Percentiles rank a stretch among this genome's conserved stretches.
These are phyloP conservation scores for Python bivittatus DNA, from an alignment of 2,113 vertebrate genomes.

Conservation along the genomic window DNA sequence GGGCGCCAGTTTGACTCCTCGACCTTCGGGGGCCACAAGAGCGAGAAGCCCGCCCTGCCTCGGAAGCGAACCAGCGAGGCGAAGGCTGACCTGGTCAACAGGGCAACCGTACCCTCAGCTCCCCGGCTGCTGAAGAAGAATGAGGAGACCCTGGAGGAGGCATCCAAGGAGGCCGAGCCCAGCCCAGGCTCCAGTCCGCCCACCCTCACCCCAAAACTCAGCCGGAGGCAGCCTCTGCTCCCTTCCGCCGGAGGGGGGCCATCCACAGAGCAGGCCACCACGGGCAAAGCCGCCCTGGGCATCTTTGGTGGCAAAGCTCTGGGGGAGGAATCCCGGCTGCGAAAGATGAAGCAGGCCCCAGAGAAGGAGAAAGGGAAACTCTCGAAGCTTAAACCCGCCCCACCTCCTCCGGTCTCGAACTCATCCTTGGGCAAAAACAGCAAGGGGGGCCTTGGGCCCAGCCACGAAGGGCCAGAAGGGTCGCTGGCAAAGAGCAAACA, in stretches of 20 bases:
- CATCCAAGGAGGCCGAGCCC: slow-evolving; percentile 81
- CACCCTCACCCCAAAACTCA: slow-evolving; percentile 84
- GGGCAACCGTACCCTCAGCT: slow-evolving; percentile 85
- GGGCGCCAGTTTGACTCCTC: slow-evolving; percentile 86
- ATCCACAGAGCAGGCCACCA: slow-evolving; percentile 53
- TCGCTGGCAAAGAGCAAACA: slow-evolving; percentile 77
- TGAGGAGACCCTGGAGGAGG: slow-evolving; percentile 79
- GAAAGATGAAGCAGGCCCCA: slow-evolving; percentile 80
- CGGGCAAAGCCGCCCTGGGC: slow-evolving; percentile 71
- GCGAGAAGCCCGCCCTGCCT: slow-evolving; percentile 88
- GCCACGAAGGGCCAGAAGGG: slow-evolving; percentile 75
- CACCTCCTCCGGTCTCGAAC: slow-evolving; percentile 79
- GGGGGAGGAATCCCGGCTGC: slow-evolving; percentile 81
- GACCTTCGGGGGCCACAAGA: slow-evolving; percentile 81
- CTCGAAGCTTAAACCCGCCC: slow-evolving; percentile 88
- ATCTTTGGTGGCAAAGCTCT: slow-evolving; percentile 72
- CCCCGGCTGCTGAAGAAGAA: slow-evolving; percentile 83
- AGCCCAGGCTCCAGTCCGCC: slow-evolving; percentile 89
- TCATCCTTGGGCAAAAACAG: slow-evolving; percentile 73
- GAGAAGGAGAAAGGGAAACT: slow-evolving; percentile 88
- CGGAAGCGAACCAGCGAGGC: slow-evolving; percentile 84
- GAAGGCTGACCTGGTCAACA: slow-evolving; percentile 73
- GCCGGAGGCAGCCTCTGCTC: slow-evolving; percentile 73
- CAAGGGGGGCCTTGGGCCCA: slow-evolving; percentile 79
- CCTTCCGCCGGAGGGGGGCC: slow-evolving; percentile 53